Base-by-base conservation (phyloP, 2,888 invertebrate species). In the Rhagium mordax region DNA sequence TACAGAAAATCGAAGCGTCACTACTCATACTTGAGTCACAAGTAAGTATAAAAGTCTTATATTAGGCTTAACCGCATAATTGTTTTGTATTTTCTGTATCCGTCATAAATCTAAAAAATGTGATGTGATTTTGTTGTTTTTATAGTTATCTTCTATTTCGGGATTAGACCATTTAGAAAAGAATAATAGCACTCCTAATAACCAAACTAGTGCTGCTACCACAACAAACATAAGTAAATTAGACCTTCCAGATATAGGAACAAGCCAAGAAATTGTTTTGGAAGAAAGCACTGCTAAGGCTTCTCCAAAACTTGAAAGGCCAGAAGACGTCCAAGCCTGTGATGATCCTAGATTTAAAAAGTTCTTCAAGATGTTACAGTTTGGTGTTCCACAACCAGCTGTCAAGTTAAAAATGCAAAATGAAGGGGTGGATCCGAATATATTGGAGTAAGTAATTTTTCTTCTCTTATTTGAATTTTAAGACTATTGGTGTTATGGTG, bases 311-410 rank as follows among this genome's bases (percentile, higher is more conserved):
- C 16, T 60, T 57, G 62, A 69, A 51, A 72, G 75, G 16, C 47
- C 41, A 47, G 49, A 60, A n/a, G 87, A 86, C 1, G 79, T 86
- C n/a, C 87, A 86, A 68, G 88, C 87, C 33, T 87, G 87, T 74
- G 89, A 91, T 65, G 93, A 94, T 86, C 91, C 92, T 3, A 90
- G 92, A 79, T 96, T 93, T 87, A 89, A 91, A 21, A 93, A 92
- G 86, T 97, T 93, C 88, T 93, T 97, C 72, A 97, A 96, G 90
- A 96, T 98, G 97, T 84, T 96, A 0, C 94, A 95, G 81, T 91
- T 97, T 82, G 97, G 98, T 48, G 97, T 97, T 0, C 96, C 95
- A n/a, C 86, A 91, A 62, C 91, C 90, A 77, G 97, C 95, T 48
- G 94, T 97, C 0, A 95, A 94, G 86, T 86, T 93, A 80, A 96